Base-by-base conservation (phyloP, 2,797 vertebrate genomes). In the Dromococcyx pavoninus region DNA sequence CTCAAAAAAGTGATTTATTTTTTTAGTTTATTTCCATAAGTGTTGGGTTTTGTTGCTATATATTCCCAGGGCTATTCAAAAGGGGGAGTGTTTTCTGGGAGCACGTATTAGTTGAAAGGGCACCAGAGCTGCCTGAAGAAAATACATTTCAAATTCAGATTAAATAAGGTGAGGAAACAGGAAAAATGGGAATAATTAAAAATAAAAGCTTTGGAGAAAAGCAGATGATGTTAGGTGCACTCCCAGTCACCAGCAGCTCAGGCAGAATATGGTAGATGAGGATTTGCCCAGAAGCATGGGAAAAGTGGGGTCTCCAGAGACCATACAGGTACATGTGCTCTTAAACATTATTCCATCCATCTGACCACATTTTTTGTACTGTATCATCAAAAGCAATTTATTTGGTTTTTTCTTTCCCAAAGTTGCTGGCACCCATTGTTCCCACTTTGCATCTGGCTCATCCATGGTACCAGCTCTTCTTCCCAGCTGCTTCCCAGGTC, bases 401-500 rank as follows among this genome's bases (percentile, higher is more conserved):
- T 86, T 27, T 66, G 5, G 5, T 64, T 30, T 44, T 62, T 56
- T 13, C 32, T 74, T 77, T 79, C 56, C 76, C 62, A 41, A 37
- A 69, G 51, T 4, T 85, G n/a, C 33, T 18, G 7, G 56, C 13
- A 35, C 54, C 48, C 46, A 19, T 58, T 0, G 0, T 64, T 88
- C 54, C 58, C 62, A 46, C 7, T 9, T 60, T 17, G 1, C 32
- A 3, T 4, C 6, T 70, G 65, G 19, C 28, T 78, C 25, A 2
- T 33, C 0, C 0, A 0, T 25, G 35, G 44, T 35, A 46, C n/a
- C 24, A 70, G 15, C 50, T 86, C 50, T 71, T 58, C 53, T 64
- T 79, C 72, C 32, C 65, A 19, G 32, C 22, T 73, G 50, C 66
- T 71, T 73, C 60, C 22, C 44, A 32, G 48, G 32, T 76, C 10